These are phyloP conservation scores for Corythornis madagascariensis DNA, from an alignment of 2,113 vertebrate species.

Conservation along the genomic window DNA sequence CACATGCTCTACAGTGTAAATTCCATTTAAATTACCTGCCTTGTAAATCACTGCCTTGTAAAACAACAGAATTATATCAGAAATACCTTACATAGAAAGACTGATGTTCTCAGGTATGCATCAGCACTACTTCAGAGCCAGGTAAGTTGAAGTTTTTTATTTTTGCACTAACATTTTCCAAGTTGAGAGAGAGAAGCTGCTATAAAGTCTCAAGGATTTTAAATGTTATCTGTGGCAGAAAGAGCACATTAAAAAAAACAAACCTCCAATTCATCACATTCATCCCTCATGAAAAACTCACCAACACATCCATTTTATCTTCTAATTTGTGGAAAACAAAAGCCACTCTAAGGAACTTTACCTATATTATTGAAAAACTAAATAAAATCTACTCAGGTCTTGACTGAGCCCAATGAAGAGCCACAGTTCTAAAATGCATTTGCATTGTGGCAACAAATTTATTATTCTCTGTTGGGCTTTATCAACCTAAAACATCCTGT, in stretches of 20 bases:
- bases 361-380: neutral
- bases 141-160: neutral
- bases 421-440: neutral
- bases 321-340: neutral
- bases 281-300: neutral
- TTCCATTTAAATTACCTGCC: neutral
- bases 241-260: neutral
- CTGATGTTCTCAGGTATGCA: neutral
- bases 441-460: neutral
- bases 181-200: neutral
- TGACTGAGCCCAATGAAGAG: neutral
- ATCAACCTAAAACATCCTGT: neutral
- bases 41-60: neutral
- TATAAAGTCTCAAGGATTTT: neutral
- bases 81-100: neutral
- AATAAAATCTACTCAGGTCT: neutral
- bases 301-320: neutral
- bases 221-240: neutral
- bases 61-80: neutral
- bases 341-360: neutral
- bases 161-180: neutral
- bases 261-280: neutral
- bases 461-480: neutral
- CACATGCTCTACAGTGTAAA: neutral
- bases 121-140: neutral